Evolutionary conservation across 2,797 vertebrate genomes (phyloP), one percentile per base, ranked within the genome.

Genomic region (Amniataba percoides): DNA sequence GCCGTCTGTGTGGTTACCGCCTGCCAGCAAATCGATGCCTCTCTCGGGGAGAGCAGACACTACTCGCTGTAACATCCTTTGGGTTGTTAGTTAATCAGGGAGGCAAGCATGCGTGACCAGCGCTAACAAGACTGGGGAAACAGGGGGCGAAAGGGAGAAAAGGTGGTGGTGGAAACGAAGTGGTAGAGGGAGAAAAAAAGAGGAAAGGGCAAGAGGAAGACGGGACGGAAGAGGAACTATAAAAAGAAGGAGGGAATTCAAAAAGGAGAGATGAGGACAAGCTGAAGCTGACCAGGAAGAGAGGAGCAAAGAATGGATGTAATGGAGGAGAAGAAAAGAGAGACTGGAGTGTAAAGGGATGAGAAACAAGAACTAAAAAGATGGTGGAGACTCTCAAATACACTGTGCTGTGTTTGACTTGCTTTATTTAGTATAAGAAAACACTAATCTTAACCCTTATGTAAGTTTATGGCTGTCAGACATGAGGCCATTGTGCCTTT

Each of bases 41-140:
- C 87, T 82, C 76, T 77, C 9, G 40, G 63, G 70, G 70, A 69
- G 43, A 74, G 86, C 76, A 73, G 78, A 83, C 70, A 64, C 72
- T 31, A 27, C 67, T 64, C 62, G 18, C 25, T 74, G 76, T 67
- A 71, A 78, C 85, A 82, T 84, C 84, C 81, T 86, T 36, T 66
- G 76, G 84, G 78, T 74, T 89, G 89, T 83, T 89, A 71, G 88
- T 90, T 89, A 88, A 91, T 90, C 84, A 89, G 60, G 72, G 74
- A 85, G 78, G 74, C 80, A 82, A 86, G 87, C 60, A 61, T 74
- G 85, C 77, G 62, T 82, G 87, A 87, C 79, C 62, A 13, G 48
- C 31, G 43, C 80, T 88, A 89, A 90, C 87, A 89, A 87, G 90
- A 65, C 43, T 48, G 64, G 40, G 18, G 59, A 72, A 74, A 57